Conservation (phyloP, 2,888 invertebrate genomes). For the Melanotus villosus region DNA sequence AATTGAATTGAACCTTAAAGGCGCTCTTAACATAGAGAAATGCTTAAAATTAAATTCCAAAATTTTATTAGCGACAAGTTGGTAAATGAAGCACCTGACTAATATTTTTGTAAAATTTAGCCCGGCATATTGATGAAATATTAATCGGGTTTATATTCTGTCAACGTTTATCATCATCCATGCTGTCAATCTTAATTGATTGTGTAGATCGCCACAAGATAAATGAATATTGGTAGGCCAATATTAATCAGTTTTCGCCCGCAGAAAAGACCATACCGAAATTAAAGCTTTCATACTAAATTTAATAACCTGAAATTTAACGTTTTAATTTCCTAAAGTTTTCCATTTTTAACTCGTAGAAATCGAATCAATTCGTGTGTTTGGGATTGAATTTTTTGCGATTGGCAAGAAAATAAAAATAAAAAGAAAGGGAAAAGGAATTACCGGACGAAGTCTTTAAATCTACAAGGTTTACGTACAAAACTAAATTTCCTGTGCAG, state of each 20-base stretch:
- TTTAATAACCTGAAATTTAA: background rate
- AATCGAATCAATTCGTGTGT: no score
- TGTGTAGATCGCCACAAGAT: slow-evolving; percentile 7
- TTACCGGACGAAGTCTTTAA: background rate
- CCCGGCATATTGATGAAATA: background rate
- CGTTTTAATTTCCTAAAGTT: background rate
- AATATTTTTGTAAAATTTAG: background rate
- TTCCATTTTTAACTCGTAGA: background rate
- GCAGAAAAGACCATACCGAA: no score
- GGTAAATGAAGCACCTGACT: no score
- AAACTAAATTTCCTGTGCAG: slow-evolving; percentile 18
- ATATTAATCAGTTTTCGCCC: slow-evolving; percentile 4
- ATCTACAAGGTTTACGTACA: background rate
- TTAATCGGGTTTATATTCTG: slow-evolving; percentile 11
- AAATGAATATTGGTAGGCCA: background rate
- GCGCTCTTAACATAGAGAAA: no score
- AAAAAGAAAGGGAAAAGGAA: slow-evolving; percentile 9
- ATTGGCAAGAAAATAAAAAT: no score
- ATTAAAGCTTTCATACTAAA: background rate
- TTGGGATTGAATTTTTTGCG: no score
- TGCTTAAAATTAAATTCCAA: no score
- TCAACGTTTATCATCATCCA: slow-evolving; percentile 14
- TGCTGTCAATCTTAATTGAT: slow-evolving; percentile 21
- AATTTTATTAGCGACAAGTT: no score
- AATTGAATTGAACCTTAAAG: no score